Evolutionary conservation across 2,797 vertebrate genomes (phyloP).

Genomic region (Sebastes hopkinsi): DNA sequence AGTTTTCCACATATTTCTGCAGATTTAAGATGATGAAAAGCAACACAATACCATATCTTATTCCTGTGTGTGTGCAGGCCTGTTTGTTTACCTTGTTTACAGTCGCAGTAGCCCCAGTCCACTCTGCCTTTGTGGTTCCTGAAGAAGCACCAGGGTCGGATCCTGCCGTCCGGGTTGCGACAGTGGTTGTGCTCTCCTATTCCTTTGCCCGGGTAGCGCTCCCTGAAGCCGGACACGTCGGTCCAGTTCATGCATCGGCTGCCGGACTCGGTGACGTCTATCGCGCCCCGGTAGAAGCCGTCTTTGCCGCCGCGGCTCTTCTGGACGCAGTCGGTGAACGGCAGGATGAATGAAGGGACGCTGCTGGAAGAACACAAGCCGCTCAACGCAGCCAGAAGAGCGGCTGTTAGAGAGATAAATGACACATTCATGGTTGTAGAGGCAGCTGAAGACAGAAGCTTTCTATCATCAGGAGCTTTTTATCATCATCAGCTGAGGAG

Average conservation of each 20-base stretch:
- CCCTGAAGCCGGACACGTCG: conserved; percentile 77
- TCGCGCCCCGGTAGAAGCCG: conserved; percentile 80
- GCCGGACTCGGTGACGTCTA: conserved; percentile 87
- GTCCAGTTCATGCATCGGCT: conserved; percentile 85
- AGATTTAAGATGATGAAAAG: neutral
- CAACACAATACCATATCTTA: neutral
- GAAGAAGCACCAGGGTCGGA: conserved; percentile 89
- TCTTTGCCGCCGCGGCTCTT: conserved; percentile 69
- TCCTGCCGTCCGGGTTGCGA: conserved; percentile 85
- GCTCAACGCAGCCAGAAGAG: conserved; percentile 40
- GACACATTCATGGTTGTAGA: conserved; percentile 49
- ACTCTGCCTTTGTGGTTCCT: conserved; percentile 76
- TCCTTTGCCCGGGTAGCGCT: conserved; percentile 78
- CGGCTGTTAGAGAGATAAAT: conserved; percentile 40
- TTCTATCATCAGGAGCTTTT: neutral
- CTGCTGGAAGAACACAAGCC: conserved; percentile 44
- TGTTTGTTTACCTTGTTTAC: conserved; percentile 86
- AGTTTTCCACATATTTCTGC: neutral
- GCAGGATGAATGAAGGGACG: conserved; percentile 69
- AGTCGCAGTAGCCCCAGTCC: conserved; percentile 90
- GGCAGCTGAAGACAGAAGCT: neutral
- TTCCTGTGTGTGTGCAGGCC: neutral
- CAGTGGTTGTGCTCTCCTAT: conserved; percentile 88
- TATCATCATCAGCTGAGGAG: conserved; percentile 43
- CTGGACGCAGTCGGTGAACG: conserved; percentile 78